Evolutionary conservation across 2,113 vertebrate genomes (phyloP).

Genomic region (Castor canadensis): DNA sequence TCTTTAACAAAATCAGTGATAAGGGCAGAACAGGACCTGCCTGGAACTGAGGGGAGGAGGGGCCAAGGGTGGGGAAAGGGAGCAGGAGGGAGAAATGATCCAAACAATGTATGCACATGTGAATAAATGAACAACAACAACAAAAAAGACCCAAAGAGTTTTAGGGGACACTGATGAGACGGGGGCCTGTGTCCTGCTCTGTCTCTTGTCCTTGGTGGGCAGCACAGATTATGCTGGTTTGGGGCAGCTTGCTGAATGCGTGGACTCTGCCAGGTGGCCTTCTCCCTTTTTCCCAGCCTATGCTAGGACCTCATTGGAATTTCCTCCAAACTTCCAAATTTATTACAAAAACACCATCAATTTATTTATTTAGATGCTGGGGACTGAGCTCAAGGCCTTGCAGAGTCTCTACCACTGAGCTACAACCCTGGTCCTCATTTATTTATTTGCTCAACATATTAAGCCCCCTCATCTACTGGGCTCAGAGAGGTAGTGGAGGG

Average conservation of each 20-base stretch:
- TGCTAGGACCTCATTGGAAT: not conserved
- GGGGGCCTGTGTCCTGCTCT: rapidly evolving
- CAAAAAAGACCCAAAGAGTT: not conserved
- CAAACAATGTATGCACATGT: too few species aligned
- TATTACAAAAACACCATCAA: not conserved
- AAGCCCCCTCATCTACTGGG: too few species aligned
- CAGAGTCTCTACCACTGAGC: not conserved
- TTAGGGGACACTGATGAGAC: not conserved
- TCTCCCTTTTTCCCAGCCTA: not conserved
- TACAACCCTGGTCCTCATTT: not conserved
- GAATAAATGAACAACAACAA: too few species aligned
- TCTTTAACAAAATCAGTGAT: too few species aligned
- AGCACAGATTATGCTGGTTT: rapidly evolving
- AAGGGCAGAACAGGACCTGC: too few species aligned
- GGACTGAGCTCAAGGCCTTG: not conserved
- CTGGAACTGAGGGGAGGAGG: too few species aligned
- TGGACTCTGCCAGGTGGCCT: rapidly evolving
- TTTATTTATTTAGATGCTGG: not conserved
- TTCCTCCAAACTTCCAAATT: not conserved
- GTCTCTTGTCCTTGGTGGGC: not conserved
- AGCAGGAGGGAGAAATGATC: too few species aligned
- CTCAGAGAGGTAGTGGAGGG: too few species aligned
- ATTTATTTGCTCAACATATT: not conserved
- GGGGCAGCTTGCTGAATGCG: rapidly evolving
- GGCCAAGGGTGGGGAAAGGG: too few species aligned